A percentile compares a stretch with the other conserved stretches of the same genome.
These are phyloP conservation scores for Capreolus pygargus DNA, from an alignment of 2,113 vertebrate genomes.

Conservation along the genomic window DNA sequence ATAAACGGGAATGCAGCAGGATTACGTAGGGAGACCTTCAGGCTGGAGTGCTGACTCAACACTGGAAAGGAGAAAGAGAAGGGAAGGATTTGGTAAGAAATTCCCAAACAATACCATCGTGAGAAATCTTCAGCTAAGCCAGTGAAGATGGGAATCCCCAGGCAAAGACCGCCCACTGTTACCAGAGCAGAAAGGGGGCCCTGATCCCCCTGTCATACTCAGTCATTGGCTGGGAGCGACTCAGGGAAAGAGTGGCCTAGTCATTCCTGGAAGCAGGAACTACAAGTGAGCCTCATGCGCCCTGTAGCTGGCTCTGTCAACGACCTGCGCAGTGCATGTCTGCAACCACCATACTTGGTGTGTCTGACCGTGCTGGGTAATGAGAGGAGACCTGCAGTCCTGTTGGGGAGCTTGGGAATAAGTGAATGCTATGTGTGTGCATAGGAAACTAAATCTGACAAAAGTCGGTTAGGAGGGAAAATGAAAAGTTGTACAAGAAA, in stretches of 20 bases:
- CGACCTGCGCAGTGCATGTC: neutral
- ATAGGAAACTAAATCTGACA: constrained; percentile 2
- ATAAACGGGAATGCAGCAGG: neutral
- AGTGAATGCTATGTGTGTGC: neutral
- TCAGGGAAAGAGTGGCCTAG: neutral
- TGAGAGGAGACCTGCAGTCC: neutral
- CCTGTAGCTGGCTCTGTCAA: neutral
- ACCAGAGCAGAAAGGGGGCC: neutral
- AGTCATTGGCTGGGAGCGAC: neutral
- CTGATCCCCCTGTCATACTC: neutral
- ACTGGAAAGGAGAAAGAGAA: neutral
- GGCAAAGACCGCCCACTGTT: neutral
- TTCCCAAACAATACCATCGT: neutral
- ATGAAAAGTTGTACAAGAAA: neutral
- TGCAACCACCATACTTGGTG: no score
- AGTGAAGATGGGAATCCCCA: neutral
- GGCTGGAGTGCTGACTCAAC: neutral
- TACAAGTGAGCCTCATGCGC: neutral
- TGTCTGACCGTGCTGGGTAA: neutral
- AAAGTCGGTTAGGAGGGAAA: neutral
- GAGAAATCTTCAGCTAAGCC: neutral
- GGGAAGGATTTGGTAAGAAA: neutral
- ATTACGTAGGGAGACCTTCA: neutral
- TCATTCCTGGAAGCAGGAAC: neutral
- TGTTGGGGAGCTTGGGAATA: neutral